Percentiles rank a stretch among this genome's conserved stretches.
phyloP scores from a whole-genome alignment of 2,888 invertebrate genomes.

The Pachycephus smyrnensis region DNA sequence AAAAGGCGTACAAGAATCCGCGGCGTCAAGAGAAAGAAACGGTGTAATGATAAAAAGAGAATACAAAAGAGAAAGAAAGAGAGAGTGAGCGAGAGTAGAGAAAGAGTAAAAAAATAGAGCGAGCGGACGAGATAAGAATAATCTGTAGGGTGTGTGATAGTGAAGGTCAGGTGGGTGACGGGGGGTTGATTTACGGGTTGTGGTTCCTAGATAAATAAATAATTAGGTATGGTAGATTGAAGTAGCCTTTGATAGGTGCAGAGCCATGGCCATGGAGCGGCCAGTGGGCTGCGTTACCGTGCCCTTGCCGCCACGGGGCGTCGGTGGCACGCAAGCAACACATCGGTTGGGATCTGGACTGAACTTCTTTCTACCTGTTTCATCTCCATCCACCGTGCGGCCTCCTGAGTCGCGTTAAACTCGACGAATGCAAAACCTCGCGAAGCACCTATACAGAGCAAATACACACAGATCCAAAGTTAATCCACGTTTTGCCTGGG shows the following conservation, averaged over 20 bases:
- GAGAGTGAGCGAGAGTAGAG: background rate
- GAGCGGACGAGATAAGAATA: conserved; percentile 9
- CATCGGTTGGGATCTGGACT: conserved; percentile 62
- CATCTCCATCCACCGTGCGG: conserved; percentile 91
- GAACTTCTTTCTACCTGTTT: conserved; percentile 79
- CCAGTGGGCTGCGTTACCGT: conserved; percentile 63
- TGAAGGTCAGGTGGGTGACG: conserved; percentile 11
- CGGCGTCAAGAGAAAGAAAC: background rate
- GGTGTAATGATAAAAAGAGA: background rate
- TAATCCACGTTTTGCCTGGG: conserved; percentile 66
- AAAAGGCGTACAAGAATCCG: background rate
- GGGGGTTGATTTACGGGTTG: conserved; percentile 15
- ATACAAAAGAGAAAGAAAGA: background rate
- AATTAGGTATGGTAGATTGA: conserved; percentile 58
- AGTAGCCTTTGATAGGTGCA: conserved; percentile 64
- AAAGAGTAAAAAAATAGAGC: background rate
- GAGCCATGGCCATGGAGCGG: conserved; percentile 63
- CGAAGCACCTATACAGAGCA: conserved; percentile 89
- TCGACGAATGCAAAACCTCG: conserved; percentile 88
- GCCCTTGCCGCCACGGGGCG: conserved; percentile 66
- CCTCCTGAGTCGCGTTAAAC: conserved; percentile 89
- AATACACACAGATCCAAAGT: conserved; percentile 70
- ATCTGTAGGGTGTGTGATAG: conserved; percentile 24
- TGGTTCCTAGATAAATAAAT: conserved; percentile 29
- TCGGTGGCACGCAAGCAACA: conserved; percentile 63